A percentile compares a stretch with the other conserved stretches of the same genome.
These are phyloP conservation scores for Lepeophtheirus salmonis DNA, from an alignment of 1,140 invertebrate genomes.

Conservation along the genomic window DNA sequence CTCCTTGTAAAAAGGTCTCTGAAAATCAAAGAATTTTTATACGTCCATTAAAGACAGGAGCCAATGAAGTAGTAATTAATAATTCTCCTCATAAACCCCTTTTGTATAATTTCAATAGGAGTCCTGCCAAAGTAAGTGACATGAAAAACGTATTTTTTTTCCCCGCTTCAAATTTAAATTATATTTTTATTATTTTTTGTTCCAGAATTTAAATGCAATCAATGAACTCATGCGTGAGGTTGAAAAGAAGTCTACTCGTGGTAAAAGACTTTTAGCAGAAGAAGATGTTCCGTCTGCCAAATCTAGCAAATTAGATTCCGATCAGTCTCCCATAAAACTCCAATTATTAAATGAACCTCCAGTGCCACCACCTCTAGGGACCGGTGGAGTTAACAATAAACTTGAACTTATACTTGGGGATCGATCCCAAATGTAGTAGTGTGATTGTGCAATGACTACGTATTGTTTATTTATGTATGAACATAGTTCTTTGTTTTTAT, in stretches of 20 bases:
- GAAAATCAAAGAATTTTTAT: slow-evolving; percentile 43
- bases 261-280: slow-evolving; percentile 13
- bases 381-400: slow-evolving; percentile 5
- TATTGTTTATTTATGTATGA: too few relatives aligned
- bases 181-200: neutral
- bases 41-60: slow-evolving; percentile 33
- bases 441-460: too few relatives aligned
- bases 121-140: slow-evolving; percentile 58
- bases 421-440: neutral
- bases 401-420: slow-evolving; percentile 2
- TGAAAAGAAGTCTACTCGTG: slow-evolving; percentile 11
- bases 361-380: too few relatives aligned
- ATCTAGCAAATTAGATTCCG: neutral
- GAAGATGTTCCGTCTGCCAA: neutral
- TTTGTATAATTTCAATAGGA: slow-evolving; percentile 66
- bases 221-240: slow-evolving; percentile 13
- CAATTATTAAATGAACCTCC: too few relatives aligned
- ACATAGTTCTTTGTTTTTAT: too few relatives aligned
- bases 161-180: too few relatives aligned
- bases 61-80: slow-evolving; percentile 21
- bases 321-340: neutral
- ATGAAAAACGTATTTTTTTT: neutral
- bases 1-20: slow-evolving; percentile 48
- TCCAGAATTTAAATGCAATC: slow-evolving; percentile 13
- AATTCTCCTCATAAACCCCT: slow-evolving; percentile 40